Evolutionary conservation across 2,113 vertebrate species (phyloP).

Genomic region (Candoia aspera): DNA sequence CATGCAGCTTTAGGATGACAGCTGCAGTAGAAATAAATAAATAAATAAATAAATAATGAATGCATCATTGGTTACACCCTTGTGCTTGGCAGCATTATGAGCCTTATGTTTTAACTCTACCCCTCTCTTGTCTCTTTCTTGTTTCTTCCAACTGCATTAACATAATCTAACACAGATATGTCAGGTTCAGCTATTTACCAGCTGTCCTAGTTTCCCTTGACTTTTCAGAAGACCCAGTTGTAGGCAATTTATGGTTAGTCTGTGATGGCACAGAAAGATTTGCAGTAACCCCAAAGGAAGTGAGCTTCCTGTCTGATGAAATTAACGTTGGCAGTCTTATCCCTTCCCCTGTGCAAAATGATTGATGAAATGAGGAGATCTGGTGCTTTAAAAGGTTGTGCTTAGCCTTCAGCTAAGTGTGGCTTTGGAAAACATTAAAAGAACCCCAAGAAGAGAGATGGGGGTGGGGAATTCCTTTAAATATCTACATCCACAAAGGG

Average conservation of each 20-base stretch:
- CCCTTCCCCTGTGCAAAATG: constrained; percentile 14
- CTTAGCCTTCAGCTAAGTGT: constrained; percentile 29
- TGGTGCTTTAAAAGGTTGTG: constrained; percentile 27
- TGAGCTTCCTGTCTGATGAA: constrained; percentile 24
- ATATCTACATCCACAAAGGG: constrained; percentile 5
- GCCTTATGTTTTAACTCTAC: not conserved
- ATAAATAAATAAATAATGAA: too few species aligned
- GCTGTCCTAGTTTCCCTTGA: not conserved
- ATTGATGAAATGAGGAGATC: constrained; percentile 27
- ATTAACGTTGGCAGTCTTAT: constrained; percentile 40
- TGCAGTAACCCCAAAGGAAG: constrained; percentile 17
- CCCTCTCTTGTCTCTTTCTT: not conserved
- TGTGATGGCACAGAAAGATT: constrained; percentile 1
- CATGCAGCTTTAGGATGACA: not conserved
- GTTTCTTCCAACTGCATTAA: not conserved
- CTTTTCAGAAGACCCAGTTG: not conserved
- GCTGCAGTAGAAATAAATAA: not conserved
- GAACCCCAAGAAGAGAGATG: not conserved
- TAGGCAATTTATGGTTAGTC: constrained; percentile 16
- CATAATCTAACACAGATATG: not conserved
- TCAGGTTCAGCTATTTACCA: not conserved
- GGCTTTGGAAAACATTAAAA: constrained; percentile 20
- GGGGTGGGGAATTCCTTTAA: constrained; percentile 28
- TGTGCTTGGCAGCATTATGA: not conserved
- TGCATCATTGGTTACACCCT: not conserved